Base-by-base conservation (phyloP, 2,888 invertebrate genomes). In the Cryptocheilus praepositus region DNA sequence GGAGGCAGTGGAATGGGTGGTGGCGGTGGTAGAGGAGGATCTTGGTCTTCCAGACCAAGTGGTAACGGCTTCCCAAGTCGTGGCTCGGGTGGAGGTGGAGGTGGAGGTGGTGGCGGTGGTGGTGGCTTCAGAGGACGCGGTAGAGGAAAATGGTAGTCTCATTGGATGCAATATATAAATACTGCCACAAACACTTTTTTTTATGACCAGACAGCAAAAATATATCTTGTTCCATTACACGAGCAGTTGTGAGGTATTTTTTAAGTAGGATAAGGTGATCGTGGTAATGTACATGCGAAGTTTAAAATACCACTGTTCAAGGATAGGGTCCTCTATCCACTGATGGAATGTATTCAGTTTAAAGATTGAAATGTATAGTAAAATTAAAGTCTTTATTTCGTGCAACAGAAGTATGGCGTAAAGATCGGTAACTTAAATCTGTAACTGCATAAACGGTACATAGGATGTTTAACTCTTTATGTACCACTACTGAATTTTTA, bases 81-180 rank as follows among this genome's bases (percentile, higher is more conserved):
- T 22, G 85, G 89, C 0, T 61, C 89, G 49, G 75, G 90, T 44
- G 80, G 85, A 18, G 81, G 89, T 44, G 85, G 89, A 21, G 85
- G 89, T 0, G 61, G 89, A 46, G 75, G 90, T 36, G 65, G 87
- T 21, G 81, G 84, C 13, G 82, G 89, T 36, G 76, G 45, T 43
- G 85, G 89, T 0, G 86, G 88, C 46, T 64, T 76, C 45, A 88
- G 85, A 13, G 81, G 83, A 28, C 89, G 81, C 88, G 91, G 85
- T 22, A 81, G 84, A 70, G 78, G 80, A 86, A 51, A 85, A 88
- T 67, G 89, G 89, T 69, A 89, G 82, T 8, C 36, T 8, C 7
- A 36, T 4, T 36, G 8, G 36, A 36, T 11, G 13, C 8, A 36
- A 36, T 36, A 36, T 36, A 36, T 8, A 8, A 36, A 5, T 36